Evolutionary conservation across 2,888 invertebrate genomes (phyloP).

Genomic region (Parnassius smintheus): DNA sequence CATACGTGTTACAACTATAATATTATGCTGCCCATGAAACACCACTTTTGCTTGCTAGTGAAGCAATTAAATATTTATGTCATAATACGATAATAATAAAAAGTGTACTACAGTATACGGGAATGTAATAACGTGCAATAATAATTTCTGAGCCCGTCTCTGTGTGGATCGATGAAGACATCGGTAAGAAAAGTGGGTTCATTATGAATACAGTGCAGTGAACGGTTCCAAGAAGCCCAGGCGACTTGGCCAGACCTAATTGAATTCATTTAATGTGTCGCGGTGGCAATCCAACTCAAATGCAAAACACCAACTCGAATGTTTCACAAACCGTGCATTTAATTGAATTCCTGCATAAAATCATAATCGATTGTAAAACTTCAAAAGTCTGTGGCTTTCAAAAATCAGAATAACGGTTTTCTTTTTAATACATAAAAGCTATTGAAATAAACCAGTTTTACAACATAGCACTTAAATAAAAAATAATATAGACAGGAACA

Average conservation of each 20-base stretch:
- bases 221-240: constrained; percentile 50
- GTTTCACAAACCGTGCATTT: constrained; percentile 31
- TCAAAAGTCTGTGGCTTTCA: not conserved
- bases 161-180: constrained; percentile 64
- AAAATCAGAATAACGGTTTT: constrained; percentile 32
- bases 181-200: constrained; percentile 62
- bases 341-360: constrained; percentile 9
- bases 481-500: no score
- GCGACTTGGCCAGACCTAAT: constrained; percentile 43
- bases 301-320: constrained; percentile 30
- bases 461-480: no score
- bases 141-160: constrained; percentile 44
- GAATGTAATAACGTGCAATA: no score
- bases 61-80: no score
- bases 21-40: no score
- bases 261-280: constrained; percentile 51
- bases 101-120: no score
- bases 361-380: constrained; percentile 4
- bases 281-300: constrained; percentile 12
- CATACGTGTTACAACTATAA: no score
- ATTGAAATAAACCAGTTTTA: no score
- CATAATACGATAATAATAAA: no score
- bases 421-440: no score
- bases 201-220: constrained; percentile 47
- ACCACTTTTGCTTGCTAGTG: no score